A percentile compares a stretch with the other conserved stretches of the same genome.
These are phyloP conservation scores for Amblyteles armatorius DNA, from an alignment of 2,888 invertebrate species.

Conservation along the genomic window DNA sequence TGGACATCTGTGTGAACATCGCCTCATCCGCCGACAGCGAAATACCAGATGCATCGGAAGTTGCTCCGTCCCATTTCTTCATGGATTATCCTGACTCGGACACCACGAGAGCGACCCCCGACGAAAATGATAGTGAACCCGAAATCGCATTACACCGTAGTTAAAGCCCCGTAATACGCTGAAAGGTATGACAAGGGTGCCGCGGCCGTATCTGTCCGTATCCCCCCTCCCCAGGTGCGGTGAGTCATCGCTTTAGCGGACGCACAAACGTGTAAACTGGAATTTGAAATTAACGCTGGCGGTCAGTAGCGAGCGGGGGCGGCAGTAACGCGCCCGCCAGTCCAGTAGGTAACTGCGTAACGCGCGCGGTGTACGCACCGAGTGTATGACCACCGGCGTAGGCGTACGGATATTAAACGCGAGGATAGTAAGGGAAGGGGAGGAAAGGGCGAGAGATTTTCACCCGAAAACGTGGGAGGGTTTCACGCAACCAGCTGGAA, in stretches of 20 bases:
- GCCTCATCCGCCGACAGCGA: background rate
- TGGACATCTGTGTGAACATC: too few relatives aligned
- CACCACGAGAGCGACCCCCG: background rate
- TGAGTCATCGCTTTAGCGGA: slow-evolving; percentile 51
- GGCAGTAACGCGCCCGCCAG: slow-evolving; percentile 34
- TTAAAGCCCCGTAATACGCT: slow-evolving; percentile 9
- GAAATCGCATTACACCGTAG: slow-evolving; percentile 12
- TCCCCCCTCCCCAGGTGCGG: slow-evolving; percentile 7
- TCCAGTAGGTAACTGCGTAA: slow-evolving; percentile 39
- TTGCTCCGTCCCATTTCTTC: background rate
- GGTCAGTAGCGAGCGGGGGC: slow-evolving; percentile 11
- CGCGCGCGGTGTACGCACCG: slow-evolving; percentile 41
- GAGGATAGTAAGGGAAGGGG: slow-evolving; percentile 36
- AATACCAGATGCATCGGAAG: background rate
- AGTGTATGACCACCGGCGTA: slow-evolving; percentile 21
- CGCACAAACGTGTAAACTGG: slow-evolving; percentile 60
- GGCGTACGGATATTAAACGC: slow-evolving; percentile 35
- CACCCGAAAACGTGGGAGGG: slow-evolving; percentile 62
- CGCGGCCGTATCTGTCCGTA: background rate
- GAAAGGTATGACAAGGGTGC: slow-evolving; percentile 17
- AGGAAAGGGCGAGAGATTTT: slow-evolving; percentile 47
- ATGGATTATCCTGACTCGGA: background rate
- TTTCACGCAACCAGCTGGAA: slow-evolving; percentile 77
- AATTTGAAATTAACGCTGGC: slow-evolving; percentile 60
- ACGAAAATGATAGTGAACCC: slow-evolving; percentile 23